These are phyloP conservation scores for Eilema caniola DNA, from an alignment of 2,888 invertebrate species.

Conservation along the genomic window DNA sequence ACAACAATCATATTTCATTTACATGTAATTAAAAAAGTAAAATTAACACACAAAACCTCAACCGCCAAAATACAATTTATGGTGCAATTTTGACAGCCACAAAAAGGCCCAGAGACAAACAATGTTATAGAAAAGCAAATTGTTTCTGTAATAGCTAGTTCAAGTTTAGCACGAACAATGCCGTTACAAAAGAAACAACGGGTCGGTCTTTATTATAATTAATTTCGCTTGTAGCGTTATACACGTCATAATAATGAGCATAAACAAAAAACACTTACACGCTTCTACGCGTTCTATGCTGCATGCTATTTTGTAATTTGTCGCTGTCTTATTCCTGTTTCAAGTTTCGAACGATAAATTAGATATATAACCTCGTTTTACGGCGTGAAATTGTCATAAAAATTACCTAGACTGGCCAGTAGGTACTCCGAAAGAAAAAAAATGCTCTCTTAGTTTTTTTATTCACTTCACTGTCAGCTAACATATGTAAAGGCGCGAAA, in stretches of 20 bases:
- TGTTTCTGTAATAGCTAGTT: conserved; percentile 47
- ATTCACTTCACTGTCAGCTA: no score
- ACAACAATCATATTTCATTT: background rate
- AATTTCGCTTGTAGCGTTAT: conserved; percentile 37
- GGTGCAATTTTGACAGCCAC: background rate
- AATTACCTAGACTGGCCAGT: background rate
- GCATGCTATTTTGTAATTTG: conserved; percentile 34
- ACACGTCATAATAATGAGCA: conserved; percentile 29
- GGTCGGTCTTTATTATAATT: conserved; percentile 45
- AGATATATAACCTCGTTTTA: conserved; percentile 5
- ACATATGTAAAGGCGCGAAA: no score
- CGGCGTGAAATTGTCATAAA: background rate
- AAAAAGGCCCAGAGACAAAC: conserved; percentile 15
- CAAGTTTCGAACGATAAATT: conserved; percentile 11
- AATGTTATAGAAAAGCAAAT: conserved; percentile 57
- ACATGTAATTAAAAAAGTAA: background rate
- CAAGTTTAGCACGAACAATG: conserved; percentile 1
- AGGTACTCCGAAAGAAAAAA: no score
- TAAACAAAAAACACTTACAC: conserved; percentile 29
- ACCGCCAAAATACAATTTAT: background rate
- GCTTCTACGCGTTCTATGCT: conserved; percentile 9
- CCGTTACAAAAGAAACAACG: conserved; percentile 22
- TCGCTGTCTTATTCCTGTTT: conserved; percentile 21
- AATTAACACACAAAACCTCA: background rate
- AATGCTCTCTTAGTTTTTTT: no score